These are phyloP conservation scores for Microcaecilia unicolor DNA, from an alignment of 2,797 vertebrate species.

Conservation along the genomic window DNA sequence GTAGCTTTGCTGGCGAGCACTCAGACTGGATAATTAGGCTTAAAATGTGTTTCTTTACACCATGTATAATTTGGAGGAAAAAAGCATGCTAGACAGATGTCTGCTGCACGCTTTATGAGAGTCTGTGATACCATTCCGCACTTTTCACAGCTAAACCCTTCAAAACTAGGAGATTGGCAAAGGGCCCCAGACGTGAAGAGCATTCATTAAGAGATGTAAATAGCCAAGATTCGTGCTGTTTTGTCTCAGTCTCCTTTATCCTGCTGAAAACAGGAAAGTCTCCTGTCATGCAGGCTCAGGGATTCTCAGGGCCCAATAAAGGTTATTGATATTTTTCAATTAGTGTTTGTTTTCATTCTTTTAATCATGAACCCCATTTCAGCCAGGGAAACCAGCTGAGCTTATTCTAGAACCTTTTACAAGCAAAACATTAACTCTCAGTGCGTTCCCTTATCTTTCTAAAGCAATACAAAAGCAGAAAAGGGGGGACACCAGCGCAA, in stretches of 20 bases:
- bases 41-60: slow-evolving; percentile 29
- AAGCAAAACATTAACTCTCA: slow-evolving; percentile 50
- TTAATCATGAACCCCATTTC: slow-evolving; percentile 46
- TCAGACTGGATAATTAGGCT: slow-evolving; percentile 24
- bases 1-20: slow-evolving; percentile 5
- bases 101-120: slow-evolving; percentile 38
- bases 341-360: slow-evolving; percentile 59
- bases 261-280: slow-evolving; percentile 52
- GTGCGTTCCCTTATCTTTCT: slow-evolving; percentile 47
- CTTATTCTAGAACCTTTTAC: slow-evolving; percentile 57
- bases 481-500: too few species aligned
- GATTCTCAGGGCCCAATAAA: slow-evolving; percentile 48
- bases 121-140: slow-evolving; percentile 46
- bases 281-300: slow-evolving; percentile 44
- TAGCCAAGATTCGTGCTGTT: slow-evolving; percentile 44
- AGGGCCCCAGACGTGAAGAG: slow-evolving; percentile 45
- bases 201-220: slow-evolving; percentile 60
- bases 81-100: slow-evolving; percentile 45
- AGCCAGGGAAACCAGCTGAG: slow-evolving; percentile 50
- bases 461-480: slow-evolving; percentile 38
- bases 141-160: slow-evolving; percentile 50
- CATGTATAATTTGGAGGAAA: slow-evolving; percentile 34
- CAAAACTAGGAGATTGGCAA: slow-evolving; percentile 49
- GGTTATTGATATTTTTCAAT: slow-evolving; percentile 59
- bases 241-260: slow-evolving; percentile 54